Evolutionary conservation across 2,113 vertebrate genomes (phyloP), one percentile per base, ranked within the genome.

Genomic region (Acinonyx jubatus): DNA sequence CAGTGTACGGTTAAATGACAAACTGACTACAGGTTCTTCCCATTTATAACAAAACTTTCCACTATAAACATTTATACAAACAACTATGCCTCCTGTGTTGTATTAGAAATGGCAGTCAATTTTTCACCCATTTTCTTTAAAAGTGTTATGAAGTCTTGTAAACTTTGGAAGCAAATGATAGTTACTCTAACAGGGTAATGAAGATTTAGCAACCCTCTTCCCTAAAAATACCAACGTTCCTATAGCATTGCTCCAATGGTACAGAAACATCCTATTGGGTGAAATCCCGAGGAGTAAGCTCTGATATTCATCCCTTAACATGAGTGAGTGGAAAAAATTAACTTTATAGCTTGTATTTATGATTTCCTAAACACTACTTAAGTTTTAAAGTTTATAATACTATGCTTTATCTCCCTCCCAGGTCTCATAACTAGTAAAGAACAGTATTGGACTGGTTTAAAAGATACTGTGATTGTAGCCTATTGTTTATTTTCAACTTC

Each of bases 61-160:
- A 55, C 81, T 55, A 41, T 61, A 89, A 83, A 86, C 18, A 85
- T 69, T 92, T 89, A 81, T 48, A n/a, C 4, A 85, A 91, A 65
- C 25, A 94, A 85, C 33, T 95, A 92, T 45, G 25, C 15, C 10
- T 52, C 25, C 25, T 61, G 41, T 9, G 33, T 31, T 86, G 29
- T 21, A n/a, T n/a, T 69, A 74, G 41, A 91, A 76, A 83, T 33
- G 14, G 38, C 33, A 36, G 73, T 57, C 69, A 33, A 57, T 19
- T 79, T 89, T 95, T 94, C 25, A 80, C 74, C 14, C 41, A 63
- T 83, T 83, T 91, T 74, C 48, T 91, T 81, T 73, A 55, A 57
- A 76, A 71, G 45, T 48, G 23, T 31, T 68, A 78, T 36, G 74
- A 69, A 93, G n/a, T 45, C 87, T 93, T 87, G 38, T 7, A 63